phyloP scores from a whole-genome alignment of 2,113 vertebrate species.

The Bubo blakistoni region DNA sequence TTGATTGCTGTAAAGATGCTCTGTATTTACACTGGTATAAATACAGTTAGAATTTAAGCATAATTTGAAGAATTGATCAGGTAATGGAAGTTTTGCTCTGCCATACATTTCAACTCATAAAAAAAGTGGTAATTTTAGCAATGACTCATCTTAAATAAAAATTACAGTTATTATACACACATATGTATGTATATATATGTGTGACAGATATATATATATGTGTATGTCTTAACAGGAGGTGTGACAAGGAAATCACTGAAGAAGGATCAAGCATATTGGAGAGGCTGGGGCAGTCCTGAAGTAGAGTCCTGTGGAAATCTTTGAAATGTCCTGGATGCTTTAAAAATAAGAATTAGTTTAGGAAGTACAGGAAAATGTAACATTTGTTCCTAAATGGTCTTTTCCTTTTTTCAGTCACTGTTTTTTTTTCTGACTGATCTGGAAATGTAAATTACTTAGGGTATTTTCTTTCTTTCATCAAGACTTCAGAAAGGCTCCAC shows the following conservation, averaged over 20 bases:
- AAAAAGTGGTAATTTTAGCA: neutral
- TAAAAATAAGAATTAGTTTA: neutral
- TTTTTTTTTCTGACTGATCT: neutral
- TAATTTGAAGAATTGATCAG: neutral
- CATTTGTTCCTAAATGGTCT: neutral
- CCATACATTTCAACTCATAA: neutral
- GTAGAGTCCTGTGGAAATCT: neutral
- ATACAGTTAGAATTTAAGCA: neutral
- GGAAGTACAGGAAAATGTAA: neutral
- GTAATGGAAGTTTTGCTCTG: neutral
- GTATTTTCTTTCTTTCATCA: neutral
- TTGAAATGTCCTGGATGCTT: neutral
- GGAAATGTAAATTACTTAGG: neutral
- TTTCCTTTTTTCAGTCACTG: neutral
- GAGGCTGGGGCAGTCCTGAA: neutral
- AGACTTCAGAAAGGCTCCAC: neutral
- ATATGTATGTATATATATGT: neutral
- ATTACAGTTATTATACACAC: neutral
- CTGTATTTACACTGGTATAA: neutral
- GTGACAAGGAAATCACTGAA: neutral
- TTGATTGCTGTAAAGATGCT: neutral
- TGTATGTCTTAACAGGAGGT: neutral
- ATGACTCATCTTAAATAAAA: neutral
- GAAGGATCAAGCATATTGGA: neutral
- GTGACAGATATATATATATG: neutral